Evolutionary conservation across 2,888 invertebrate genomes (phyloP).

Genomic region (Agrotis exclamationis): DNA sequence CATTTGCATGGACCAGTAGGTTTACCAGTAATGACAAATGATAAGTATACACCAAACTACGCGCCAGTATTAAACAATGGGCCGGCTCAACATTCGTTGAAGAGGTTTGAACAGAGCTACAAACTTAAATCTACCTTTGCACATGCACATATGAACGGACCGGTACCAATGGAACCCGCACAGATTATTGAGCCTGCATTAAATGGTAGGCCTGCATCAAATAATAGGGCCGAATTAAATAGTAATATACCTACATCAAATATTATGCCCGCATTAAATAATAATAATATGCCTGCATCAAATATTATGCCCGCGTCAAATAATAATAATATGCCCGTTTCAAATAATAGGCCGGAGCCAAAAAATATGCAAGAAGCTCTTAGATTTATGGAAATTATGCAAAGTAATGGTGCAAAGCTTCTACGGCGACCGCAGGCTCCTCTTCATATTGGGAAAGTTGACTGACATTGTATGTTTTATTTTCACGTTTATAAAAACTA

Average conservation of each 20-base stretch:
- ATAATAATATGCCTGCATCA: neutral
- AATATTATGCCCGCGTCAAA: neutral
- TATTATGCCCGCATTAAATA: neutral
- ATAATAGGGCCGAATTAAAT: too few relatives aligned
- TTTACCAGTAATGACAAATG: neutral
- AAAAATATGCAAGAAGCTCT: neutral
- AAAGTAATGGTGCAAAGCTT: neutral
- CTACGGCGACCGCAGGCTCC: constrained; percentile 10
- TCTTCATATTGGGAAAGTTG: constrained; percentile 3
- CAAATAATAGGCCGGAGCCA: neutral
- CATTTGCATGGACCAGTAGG: neutral
- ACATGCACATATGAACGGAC: neutral
- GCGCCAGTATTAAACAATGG: neutral
- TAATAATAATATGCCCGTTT: neutral
- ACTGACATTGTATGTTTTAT: neutral
- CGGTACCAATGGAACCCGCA: neutral
- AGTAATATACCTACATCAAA: neutral
- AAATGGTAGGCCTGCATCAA: neutral
- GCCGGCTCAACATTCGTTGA: neutral
- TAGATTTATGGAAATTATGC: neutral
- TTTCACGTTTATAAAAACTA: neutral
- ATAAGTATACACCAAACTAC: neutral
- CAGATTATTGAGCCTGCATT: neutral
- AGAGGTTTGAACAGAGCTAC: neutral
- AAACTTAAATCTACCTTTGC: neutral